Evolutionary conservation across 92 coral and sea anemone species (phyloP).

Genomic region (Bergia sp.): DNA sequence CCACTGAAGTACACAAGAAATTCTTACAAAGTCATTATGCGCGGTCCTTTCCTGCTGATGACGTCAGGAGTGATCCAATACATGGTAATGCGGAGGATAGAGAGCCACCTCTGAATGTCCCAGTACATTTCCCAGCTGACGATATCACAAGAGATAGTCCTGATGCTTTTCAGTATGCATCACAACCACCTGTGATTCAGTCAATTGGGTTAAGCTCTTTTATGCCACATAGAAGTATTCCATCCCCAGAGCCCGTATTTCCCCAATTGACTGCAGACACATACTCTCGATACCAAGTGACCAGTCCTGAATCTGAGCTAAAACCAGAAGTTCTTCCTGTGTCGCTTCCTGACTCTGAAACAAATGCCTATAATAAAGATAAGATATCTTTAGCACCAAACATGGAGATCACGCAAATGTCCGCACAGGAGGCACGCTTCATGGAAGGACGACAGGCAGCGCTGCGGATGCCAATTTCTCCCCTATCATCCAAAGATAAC

Average conservation of each 20-base stretch:
- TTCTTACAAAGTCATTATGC: conserved; percentile 20
- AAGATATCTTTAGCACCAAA: conserved; percentile 40
- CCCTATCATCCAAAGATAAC: conserved; percentile 71
- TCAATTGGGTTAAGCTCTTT: neutral
- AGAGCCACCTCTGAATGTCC: neutral
- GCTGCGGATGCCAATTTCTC: conserved; percentile 60
- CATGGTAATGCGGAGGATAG: neutral
- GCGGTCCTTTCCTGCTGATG: conserved; percentile 19
- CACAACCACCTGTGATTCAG: conserved; percentile 1
- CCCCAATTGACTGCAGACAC: conserved; percentile 35
- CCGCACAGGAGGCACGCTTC: conserved; percentile 75
- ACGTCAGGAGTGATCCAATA: neutral
- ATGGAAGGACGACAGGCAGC: conserved; percentile 67
- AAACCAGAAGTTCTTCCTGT: conserved; percentile 44
- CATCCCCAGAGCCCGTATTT: neutral
- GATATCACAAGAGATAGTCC: neutral
- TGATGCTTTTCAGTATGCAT: neutral
- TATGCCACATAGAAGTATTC: neutral
- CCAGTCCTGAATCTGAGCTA: conserved; percentile 51
- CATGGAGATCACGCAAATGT: conserved; percentile 67
- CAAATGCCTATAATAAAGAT: conserved; percentile 1
- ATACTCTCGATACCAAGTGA: conserved; percentile 50
- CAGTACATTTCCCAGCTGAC: neutral
- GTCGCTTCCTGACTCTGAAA: conserved; percentile 24
- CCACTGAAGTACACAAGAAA: neutral